Evolutionary conservation across 2,797 vertebrate genomes (phyloP).

Genomic region (Sebastes aleutianus): DNA sequence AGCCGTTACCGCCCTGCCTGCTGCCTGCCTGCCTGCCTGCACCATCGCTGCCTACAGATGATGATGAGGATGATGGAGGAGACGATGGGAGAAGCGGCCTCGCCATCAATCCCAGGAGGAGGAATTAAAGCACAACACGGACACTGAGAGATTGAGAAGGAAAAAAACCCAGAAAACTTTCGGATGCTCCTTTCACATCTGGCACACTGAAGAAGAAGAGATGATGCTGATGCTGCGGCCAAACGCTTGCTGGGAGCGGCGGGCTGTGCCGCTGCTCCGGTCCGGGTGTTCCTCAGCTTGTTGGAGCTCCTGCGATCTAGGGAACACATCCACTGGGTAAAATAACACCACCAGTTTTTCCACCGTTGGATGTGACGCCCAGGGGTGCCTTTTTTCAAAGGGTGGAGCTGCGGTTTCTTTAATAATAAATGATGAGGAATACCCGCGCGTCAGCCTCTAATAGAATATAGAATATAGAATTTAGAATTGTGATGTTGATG

Average conservation of each 20-base stretch:
- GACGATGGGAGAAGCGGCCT: conserved; percentile 64
- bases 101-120: conserved; percentile 39
- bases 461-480: no score
- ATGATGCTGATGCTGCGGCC: conserved; percentile 38
- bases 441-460: conserved; percentile 20
- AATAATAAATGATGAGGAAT: conserved; percentile 79
- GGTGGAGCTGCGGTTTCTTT: conserved; percentile 76
- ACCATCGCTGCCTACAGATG: conserved; percentile 65
- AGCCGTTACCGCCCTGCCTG: conserved; percentile 78
- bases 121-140: conserved; percentile 23
- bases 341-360: neutral
- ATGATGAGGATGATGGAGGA: conserved; percentile 53
- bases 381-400: conserved; percentile 9
- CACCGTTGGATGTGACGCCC: neutral
- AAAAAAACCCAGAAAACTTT: neutral
- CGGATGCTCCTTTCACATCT: conserved; percentile 19
- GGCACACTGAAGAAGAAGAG: neutral
- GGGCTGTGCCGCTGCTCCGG: conserved; percentile 60
- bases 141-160: neutral
- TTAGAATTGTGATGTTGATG: conserved; percentile 42
- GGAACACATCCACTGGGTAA: conserved; percentile 28
- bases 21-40: conserved; percentile 57
- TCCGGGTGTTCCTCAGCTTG: conserved; percentile 57
- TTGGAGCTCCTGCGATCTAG: conserved; percentile 42
- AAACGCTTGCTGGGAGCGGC: conserved; percentile 51